Conservation (phyloP, 1,140 invertebrate genomes). For the Drosophila melanica region DNA sequence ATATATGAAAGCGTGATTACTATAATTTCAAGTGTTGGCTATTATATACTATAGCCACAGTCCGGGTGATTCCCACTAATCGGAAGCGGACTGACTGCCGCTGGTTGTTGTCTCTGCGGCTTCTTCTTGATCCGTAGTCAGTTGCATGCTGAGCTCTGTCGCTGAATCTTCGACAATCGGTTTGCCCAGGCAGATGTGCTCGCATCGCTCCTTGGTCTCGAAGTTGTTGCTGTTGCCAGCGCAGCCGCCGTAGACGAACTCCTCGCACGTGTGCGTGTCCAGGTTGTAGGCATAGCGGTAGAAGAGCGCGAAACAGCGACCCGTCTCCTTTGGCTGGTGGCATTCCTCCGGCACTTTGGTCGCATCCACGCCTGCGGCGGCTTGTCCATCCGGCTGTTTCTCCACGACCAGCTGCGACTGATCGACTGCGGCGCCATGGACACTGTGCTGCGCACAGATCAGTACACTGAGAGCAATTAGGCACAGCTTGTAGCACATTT, state of each 20-base stretch:
- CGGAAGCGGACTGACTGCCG: constrained; percentile 1
- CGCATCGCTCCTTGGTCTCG: constrained; percentile 89
- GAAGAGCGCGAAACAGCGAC: constrained; percentile 92
- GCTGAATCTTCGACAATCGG: background rate
- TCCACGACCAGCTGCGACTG: constrained; percentile 55
- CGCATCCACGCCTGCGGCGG: background rate
- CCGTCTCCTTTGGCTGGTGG: constrained; percentile 89
- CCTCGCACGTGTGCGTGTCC: constrained; percentile 87
- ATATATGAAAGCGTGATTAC: background rate
- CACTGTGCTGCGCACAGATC: background rate
- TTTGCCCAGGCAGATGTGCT: constrained; percentile 86
- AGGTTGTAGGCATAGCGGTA: constrained; percentile 93
- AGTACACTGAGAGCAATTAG: constrained; percentile 35
- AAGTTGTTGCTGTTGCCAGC: constrained; percentile 96
- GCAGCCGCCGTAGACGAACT: constrained; percentile 94
- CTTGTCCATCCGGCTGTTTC: constrained; percentile 18
- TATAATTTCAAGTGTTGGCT: background rate
- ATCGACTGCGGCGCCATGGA: constrained; percentile 47
- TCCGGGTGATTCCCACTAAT: constrained; percentile 15
- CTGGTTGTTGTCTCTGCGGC: background rate
- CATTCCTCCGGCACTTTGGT: constrained; percentile 85
- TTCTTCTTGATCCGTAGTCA: constrained; percentile 31
- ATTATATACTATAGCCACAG: constrained; percentile 30
- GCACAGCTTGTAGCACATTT: constrained; percentile 58
- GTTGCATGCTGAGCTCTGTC: constrained; percentile 26